Evolutionary conservation across 2,888 invertebrate species (phyloP), one percentile per base, ranked within the genome.

Genomic region (Drosophila fungiperda): DNA sequence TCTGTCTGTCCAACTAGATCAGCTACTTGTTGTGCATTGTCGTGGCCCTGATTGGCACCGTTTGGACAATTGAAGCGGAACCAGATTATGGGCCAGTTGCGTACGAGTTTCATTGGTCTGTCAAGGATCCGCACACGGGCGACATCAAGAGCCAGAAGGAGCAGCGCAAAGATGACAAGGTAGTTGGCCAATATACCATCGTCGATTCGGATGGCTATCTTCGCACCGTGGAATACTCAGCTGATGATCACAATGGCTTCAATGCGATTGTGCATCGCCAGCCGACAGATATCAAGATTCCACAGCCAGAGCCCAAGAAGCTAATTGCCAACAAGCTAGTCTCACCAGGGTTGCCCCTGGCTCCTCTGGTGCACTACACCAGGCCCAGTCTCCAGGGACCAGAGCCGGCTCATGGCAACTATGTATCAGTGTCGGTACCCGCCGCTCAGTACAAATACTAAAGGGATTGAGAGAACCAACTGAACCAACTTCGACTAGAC

Each of bases 101-200:
- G 64, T 94, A 94, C 79, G 93, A 93, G 74, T 94, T 94, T 81
- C 92, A 92, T 20, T 94, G 94, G 80, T 81, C 92, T 12, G 94
- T 94, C 5, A 92, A 93, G 68, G 94, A 94, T 88, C 92, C 93
- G 7, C 93, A 94, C 76, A 94, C 94, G 68, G 94, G 94, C 7
- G 94, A 94, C 83, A 92, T 93, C 68, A 94, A 94, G 82, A 92
- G 91, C 78, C 94, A 94, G 78, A 93, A 94, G 76, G 94, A 94
- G 90, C 68, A 92, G 2, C 94, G 94, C 71, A 93, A 93, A 80
- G 94, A 94, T 62, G 94, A 94, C 87, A 92, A 91, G 65, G 94
- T 94, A 29, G 93, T 94, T 69, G 94, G 94, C 7, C 91, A 92
- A 76, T 94, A 94, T 82, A 93, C 94, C 63, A 87, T 94, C 5